These are phyloP conservation scores for Temnothorax longispinosus DNA, from an alignment of 1,140 invertebrate genomes.

Conservation along the genomic window DNA sequence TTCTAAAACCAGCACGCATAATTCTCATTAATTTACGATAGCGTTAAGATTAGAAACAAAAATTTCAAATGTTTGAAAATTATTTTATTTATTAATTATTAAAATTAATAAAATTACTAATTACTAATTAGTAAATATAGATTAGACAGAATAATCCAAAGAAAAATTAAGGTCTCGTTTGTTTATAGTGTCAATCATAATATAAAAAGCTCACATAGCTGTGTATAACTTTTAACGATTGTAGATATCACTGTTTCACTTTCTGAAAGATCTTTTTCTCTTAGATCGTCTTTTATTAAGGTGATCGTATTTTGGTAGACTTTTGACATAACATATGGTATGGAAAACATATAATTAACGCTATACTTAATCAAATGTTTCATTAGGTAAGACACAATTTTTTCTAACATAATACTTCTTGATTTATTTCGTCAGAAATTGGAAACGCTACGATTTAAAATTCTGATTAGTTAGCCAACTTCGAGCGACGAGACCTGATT, in stretches of 20 bases:
- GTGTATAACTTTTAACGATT: not conserved
- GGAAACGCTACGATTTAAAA: not conserved
- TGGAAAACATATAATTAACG: not conserved
- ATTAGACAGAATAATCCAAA: not conserved
- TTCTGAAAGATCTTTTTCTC: constrained; percentile 5
- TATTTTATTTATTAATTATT: not conserved
- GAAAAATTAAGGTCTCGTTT: not conserved
- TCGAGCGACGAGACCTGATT: constrained; percentile 85
- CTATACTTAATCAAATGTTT: not conserved
- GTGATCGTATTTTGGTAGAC: not conserved
- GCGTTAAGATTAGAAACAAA: not conserved
- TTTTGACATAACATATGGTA: not conserved
- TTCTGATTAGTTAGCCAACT: constrained; percentile 65
- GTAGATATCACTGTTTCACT: not conserved
- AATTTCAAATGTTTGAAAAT: not conserved
- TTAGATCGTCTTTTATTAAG: not conserved
- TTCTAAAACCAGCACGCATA: not conserved
- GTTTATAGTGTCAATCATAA: not conserved
- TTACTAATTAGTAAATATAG: not conserved
- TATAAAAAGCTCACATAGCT: not conserved
- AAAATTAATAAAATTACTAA: not conserved
- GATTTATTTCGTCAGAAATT: not conserved
- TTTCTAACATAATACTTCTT: not conserved
- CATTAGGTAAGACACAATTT: not conserved
- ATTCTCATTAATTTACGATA: constrained; percentile 6